phyloP scores from a whole-genome alignment of 2,797 vertebrate species.

The Oreochromis mossambicus region DNA sequence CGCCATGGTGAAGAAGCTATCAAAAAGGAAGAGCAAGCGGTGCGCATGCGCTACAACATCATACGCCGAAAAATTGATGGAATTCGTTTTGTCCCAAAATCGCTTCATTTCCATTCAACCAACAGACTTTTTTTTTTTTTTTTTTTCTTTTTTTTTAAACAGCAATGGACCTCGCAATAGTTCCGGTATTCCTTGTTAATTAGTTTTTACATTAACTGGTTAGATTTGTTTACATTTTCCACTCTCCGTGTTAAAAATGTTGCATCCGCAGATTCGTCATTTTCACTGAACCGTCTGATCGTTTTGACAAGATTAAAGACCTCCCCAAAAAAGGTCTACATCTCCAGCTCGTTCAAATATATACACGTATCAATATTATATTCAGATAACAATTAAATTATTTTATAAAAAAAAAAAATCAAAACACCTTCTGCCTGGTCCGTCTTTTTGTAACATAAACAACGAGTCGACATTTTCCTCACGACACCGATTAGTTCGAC shows the following conservation, averaged over 20 bases:
- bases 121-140: background rate
- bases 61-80: slow-evolving; percentile 32
- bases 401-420: rapidly evolving
- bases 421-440: background rate
- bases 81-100: background rate
- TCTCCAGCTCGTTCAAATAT: background rate
- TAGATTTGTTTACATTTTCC: background rate
- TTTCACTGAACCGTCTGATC: background rate
- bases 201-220: background rate
- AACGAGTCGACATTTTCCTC: background rate
- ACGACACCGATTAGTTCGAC: background rate
- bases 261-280: background rate
- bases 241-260: background rate
- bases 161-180: background rate
- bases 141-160: background rate
- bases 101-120: background rate
- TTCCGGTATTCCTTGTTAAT: background rate
- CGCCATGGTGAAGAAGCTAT: slow-evolving; percentile 82
- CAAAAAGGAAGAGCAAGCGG: slow-evolving; percentile 73
- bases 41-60: slow-evolving; percentile 74
- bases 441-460: background rate
- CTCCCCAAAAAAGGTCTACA: background rate
- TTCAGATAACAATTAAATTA: background rate
- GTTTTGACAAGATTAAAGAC: background rate
- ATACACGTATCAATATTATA: background rate